Conservation (phyloP, 2,113 vertebrate species). For the Dissostichus mawsoni region DNA sequence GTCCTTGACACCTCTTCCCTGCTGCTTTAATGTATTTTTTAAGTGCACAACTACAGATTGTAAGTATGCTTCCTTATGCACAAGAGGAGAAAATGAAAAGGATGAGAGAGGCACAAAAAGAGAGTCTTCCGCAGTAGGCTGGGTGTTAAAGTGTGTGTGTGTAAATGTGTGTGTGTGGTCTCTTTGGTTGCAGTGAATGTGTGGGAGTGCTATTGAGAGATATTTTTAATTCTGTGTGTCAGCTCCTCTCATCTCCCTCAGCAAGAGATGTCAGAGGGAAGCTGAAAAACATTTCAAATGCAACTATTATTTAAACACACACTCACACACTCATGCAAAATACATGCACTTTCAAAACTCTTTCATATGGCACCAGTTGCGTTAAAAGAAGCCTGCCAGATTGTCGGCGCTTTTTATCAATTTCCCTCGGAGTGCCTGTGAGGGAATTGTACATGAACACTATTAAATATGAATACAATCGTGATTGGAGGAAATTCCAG, state of each 20-base stretch:
- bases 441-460: slow-evolving; percentile 55
- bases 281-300: slow-evolving; percentile 71
- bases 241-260: slow-evolving; percentile 75
- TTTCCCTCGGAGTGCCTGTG: slow-evolving; percentile 42
- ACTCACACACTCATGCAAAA: slow-evolving; percentile 6
- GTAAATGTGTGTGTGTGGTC: slow-evolving; percentile 50
- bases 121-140: slow-evolving; percentile 49
- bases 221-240: slow-evolving; percentile 83
- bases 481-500: slow-evolving; percentile 26
- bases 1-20: slow-evolving; percentile 6
- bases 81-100: slow-evolving; percentile 47
- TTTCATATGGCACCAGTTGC: slow-evolving; percentile 58
- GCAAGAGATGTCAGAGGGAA: slow-evolving; percentile 73
- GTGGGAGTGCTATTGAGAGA: slow-evolving; percentile 80
- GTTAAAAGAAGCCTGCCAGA: slow-evolving; percentile 39
- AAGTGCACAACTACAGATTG: slow-evolving; percentile 34
- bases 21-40: slow-evolving; percentile 50
- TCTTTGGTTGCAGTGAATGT: slow-evolving; percentile 65
- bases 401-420: slow-evolving; percentile 33
- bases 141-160: slow-evolving; percentile 41
- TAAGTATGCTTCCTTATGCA: slow-evolving; percentile 47
- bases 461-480: slow-evolving; percentile 56
- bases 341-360: slow-evolving; percentile 47
- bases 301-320: slow-evolving; percentile 58
- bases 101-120: slow-evolving; percentile 56